A percentile compares a stretch with the other conserved stretches of the same genome.
phyloP scores from a whole-genome alignment of 2,113 vertebrate species.

The Turdus rufiventris region DNA sequence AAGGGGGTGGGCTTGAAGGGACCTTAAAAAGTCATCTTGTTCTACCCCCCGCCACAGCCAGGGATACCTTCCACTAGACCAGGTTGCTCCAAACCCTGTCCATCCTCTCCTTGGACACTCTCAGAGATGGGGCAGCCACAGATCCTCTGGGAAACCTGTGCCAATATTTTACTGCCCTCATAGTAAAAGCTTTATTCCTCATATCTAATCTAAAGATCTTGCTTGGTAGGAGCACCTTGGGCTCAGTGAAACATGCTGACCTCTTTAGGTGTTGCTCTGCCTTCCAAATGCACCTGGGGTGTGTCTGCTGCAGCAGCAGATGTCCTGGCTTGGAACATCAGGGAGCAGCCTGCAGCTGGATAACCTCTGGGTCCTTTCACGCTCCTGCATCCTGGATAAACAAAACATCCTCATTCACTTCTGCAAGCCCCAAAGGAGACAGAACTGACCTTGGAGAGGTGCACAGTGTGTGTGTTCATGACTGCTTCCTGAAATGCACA shows the following conservation, averaged over 20 bases:
- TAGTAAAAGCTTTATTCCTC: background rate
- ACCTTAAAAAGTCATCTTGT: background rate
- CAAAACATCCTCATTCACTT: rapidly evolving
- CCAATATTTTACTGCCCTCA: background rate
- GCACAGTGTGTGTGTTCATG: background rate
- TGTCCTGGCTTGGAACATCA: background rate
- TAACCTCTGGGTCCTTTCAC: background rate
- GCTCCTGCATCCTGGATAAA: background rate
- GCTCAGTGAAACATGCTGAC: background rate
- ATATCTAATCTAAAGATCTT: background rate
- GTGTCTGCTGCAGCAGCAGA: background rate
- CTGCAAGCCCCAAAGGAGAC: background rate
- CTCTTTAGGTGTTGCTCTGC: background rate
- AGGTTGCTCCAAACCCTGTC: background rate
- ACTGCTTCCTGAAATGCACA: background rate
- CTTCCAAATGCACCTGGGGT: background rate
- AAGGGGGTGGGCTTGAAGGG: background rate
- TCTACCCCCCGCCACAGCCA: background rate
- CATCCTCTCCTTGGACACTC: background rate
- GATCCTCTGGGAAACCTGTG: background rate
- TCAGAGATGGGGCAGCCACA: background rate
- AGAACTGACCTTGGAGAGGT: background rate
- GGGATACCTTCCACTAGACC: background rate
- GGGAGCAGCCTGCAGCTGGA: background rate
- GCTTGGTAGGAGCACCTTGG: background rate